Conservation (phyloP, 1,140 invertebrate genomes). For the Caenorhabditis inopinata region DNA sequence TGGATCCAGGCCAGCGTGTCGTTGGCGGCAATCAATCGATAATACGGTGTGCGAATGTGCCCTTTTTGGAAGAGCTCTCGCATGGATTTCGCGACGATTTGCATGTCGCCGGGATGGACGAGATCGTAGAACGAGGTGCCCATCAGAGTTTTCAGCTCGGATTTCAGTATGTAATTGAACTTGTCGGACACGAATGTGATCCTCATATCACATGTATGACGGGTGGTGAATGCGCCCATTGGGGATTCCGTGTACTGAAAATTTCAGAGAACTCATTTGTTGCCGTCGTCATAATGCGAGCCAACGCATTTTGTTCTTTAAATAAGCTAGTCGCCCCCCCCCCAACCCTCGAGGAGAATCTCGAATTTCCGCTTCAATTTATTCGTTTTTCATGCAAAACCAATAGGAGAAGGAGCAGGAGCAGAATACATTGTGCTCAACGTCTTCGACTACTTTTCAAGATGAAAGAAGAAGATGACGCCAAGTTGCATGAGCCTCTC, state of each 20-base stretch:
- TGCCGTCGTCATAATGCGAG: no score
- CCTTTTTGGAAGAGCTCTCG: conserved; percentile 55
- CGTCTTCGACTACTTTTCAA: not conserved
- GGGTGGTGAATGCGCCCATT: conserved; percentile 56
- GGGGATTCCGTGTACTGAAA: conserved; percentile 50
- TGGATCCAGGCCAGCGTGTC: conserved; percentile 54
- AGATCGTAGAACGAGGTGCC: conserved; percentile 62
- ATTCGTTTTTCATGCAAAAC: no score
- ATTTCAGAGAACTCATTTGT: not conserved
- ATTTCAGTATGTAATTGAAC: conserved; percentile 55
- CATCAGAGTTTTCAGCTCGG: conserved; percentile 54
- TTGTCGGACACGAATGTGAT: conserved; percentile 58
- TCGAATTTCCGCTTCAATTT: no score
- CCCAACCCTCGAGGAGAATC: no score
- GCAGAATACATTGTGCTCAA: not conserved
- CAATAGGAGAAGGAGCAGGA: not conserved
- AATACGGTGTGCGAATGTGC: conserved; percentile 55
- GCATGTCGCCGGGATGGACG: conserved; percentile 57
- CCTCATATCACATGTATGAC: conserved; percentile 62
- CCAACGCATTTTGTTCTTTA: no score
- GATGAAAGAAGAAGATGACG: conserved; percentile 4
- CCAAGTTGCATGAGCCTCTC: not conserved
- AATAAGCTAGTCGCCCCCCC: no score
- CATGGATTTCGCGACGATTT: conserved; percentile 34
- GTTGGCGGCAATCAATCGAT: conserved; percentile 55